Conservation (phyloP, 2,888 invertebrate species). For the Ryuthela nishihirai region DNA sequence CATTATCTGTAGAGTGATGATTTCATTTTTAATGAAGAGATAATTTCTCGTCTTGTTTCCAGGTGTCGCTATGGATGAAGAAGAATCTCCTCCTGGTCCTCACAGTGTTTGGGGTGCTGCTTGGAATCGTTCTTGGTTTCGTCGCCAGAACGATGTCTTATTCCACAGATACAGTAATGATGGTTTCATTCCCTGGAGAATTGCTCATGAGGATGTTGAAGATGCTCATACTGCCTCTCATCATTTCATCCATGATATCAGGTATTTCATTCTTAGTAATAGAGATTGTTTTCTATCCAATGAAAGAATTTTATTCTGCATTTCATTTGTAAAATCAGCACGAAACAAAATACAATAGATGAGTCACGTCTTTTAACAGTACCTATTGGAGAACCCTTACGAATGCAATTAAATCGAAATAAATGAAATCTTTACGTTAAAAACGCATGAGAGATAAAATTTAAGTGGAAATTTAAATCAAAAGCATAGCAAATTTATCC, state of each 20-base stretch:
- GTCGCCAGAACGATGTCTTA: conserved; percentile 54
- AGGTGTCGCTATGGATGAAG: conserved; percentile 52
- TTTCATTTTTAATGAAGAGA: not conserved
- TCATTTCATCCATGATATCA: conserved; percentile 62
- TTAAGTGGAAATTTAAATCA: no score
- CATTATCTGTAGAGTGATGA: not conserved
- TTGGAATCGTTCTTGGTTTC: conserved; percentile 59
- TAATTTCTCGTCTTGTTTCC: conserved; percentile 6
- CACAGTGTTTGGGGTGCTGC: conserved; percentile 58
- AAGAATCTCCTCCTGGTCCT: conserved; percentile 59
- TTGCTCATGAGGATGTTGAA: conserved; percentile 63
- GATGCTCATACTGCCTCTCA: conserved; percentile 65
- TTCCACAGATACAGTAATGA: conserved; percentile 56
- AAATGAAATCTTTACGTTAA: no score
- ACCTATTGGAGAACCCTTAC: no score
- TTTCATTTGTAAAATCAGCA: no score
- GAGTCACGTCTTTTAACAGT: no score
- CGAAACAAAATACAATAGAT: no score
- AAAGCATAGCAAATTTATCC: no score
- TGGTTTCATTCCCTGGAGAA: conserved; percentile 64
- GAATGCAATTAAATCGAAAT: no score
- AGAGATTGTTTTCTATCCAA: no score
- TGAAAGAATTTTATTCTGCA: no score
- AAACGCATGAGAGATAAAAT: no score
- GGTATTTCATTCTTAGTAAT: conserved; percentile 49